phyloP scores from a whole-genome alignment of 2,888 invertebrate genomes.

The Gastracanthus pulcherrimus region DNA sequence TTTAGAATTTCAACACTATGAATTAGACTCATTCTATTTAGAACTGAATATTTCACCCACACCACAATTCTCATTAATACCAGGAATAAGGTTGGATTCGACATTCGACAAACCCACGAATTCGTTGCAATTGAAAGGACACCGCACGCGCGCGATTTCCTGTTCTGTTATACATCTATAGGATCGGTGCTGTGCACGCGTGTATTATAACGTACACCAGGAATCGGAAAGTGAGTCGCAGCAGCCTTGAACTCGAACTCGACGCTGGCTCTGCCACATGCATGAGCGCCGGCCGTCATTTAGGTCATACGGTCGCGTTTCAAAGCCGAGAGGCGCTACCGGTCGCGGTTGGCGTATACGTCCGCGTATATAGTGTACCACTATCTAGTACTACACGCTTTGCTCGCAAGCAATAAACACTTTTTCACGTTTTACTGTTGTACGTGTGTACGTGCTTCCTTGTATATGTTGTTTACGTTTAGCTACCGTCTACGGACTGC shows the following conservation, averaged over 20 bases:
- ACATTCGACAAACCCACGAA: not conserved
- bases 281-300: not conserved
- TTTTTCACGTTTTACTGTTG: not conserved
- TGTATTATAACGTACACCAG: too few species aligned
- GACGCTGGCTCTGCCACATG: too few species aligned
- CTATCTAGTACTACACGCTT: not conserved
- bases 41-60: not conserved
- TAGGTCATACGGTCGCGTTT: slow-evolving; percentile 29
- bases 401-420: not conserved
- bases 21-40: too few species aligned
- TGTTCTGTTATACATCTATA: too few species aligned
- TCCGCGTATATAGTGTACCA: not conserved
- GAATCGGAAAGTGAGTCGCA: slow-evolving; percentile 31
- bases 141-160: not conserved
- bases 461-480: not conserved
- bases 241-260: slow-evolving; percentile 1
- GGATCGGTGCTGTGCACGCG: not conserved
- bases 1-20: too few species aligned
- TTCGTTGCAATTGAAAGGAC: not conserved
- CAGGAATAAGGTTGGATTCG: not conserved
- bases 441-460: not conserved
- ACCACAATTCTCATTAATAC: not conserved
- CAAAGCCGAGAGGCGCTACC: not conserved
- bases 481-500: too few species aligned
- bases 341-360: not conserved